A percentile compares a stretch with the other conserved stretches of the same genome.
phyloP scores from a whole-genome alignment of 2,113 vertebrate species.

The Mesoclemmys tuberculata region DNA sequence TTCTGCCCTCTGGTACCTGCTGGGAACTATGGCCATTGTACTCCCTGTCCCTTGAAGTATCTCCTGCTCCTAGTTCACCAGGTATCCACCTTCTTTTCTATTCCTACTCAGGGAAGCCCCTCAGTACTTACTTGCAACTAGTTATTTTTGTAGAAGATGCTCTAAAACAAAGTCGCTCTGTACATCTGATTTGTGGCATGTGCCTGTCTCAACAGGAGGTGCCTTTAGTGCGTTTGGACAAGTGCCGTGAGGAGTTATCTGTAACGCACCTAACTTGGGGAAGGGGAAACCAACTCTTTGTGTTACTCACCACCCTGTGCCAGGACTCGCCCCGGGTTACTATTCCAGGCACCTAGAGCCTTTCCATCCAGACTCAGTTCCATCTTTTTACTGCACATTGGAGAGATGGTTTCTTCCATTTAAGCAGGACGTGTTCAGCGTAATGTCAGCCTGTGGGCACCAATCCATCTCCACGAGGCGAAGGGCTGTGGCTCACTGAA shows the following conservation, averaged over 20 bases:
- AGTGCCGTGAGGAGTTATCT: neutral
- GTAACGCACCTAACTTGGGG: neutral
- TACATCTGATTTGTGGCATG: neutral
- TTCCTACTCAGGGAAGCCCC: neutral
- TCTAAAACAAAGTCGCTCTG: neutral
- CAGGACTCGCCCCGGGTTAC: neutral
- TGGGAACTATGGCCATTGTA: neutral
- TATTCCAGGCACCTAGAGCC: neutral
- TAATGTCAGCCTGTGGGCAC: neutral
- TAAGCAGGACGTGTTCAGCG: neutral
- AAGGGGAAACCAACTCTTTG: neutral
- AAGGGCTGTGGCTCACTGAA: neutral
- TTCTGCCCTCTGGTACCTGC: neutral
- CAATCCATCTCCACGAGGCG: neutral
- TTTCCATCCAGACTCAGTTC: neutral
- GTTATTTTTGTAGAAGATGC: neutral
- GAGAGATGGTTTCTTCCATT: neutral
- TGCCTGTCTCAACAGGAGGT: neutral
- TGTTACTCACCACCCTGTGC: neutral
- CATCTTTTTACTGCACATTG: neutral
- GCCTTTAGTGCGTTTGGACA: neutral
- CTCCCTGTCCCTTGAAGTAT: neutral
- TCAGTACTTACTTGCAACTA: neutral
- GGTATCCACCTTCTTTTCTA: neutral
- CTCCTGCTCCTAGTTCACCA: neutral